These are phyloP conservation scores for Calliopum simillimum DNA, from an alignment of 2,888 invertebrate genomes.

Conservation along the genomic window DNA sequence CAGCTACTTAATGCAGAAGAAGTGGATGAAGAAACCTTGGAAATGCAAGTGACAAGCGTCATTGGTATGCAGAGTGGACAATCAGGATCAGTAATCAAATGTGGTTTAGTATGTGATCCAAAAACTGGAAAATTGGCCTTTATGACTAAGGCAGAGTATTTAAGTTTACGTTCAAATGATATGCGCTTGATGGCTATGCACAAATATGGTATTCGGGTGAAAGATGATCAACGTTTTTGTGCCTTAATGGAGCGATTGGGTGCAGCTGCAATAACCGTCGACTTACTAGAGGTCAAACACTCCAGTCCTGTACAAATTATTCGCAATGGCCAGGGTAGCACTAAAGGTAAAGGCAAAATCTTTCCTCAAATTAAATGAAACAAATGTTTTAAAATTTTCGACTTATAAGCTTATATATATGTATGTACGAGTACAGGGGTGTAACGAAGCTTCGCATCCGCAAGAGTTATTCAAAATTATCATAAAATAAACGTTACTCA, in stretches of 20 bases:
- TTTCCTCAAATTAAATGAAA: neutral
- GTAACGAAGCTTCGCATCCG: too few species aligned
- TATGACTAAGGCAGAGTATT: conserved; percentile 48
- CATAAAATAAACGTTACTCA: too few species aligned
- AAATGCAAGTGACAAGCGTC: conserved; percentile 48
- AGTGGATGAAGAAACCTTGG: conserved; percentile 34
- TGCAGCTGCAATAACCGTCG: conserved; percentile 75
- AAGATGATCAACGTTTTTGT: conserved; percentile 68
- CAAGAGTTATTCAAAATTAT: too few species aligned
- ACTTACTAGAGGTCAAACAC: conserved; percentile 75
- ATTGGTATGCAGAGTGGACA: conserved; percentile 5
- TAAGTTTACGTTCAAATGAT: conserved; percentile 71
- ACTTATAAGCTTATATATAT: too few species aligned
- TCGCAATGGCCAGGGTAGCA: conserved; percentile 58
- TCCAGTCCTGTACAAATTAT: conserved; percentile 71
- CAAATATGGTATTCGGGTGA: conserved; percentile 73
- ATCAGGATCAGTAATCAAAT: conserved; percentile 54
- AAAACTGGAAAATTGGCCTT: conserved; percentile 70
- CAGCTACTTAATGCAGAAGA: conserved; percentile 38
- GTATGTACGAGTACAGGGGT: too few species aligned
- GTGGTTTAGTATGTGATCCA: conserved; percentile 74
- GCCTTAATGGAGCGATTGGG: conserved; percentile 73
- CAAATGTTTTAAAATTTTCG: too few species aligned
- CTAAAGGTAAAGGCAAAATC: conserved; percentile 52
- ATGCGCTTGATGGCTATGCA: conserved; percentile 77